These are phyloP conservation scores for Perca fluviatilis DNA, from an alignment of 2,113 vertebrate genomes.

Conservation along the genomic window DNA sequence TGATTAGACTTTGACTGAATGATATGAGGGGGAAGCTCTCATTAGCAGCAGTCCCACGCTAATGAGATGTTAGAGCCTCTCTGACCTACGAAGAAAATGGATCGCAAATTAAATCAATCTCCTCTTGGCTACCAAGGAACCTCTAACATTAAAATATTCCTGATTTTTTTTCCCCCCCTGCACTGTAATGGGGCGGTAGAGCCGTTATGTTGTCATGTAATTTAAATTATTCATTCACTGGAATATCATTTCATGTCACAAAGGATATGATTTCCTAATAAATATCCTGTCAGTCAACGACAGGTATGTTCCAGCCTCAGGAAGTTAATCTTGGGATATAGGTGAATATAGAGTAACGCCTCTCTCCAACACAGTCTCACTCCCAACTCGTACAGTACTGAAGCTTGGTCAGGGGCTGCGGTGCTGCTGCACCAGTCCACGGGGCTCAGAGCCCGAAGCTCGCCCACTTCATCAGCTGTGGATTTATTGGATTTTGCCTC, in stretches of 20 bases:
- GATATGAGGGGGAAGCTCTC: background rate
- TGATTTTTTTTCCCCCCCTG: background rate
- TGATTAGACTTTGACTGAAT: conserved; percentile 11
- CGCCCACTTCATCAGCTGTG: conserved; percentile 1
- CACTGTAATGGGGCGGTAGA: background rate
- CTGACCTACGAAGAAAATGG: conserved; percentile 1
- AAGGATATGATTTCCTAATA: background rate
- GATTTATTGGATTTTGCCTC: conserved; percentile 51
- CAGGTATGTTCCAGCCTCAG: background rate
- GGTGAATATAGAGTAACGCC: background rate
- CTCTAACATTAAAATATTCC: background rate
- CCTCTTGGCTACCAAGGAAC: background rate
- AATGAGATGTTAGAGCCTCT: conserved; percentile 9
- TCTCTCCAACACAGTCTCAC: background rate
- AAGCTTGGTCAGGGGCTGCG: too few species aligned
- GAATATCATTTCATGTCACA: background rate
- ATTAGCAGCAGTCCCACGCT: background rate
- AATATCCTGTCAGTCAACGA: background rate
- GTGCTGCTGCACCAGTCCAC: conserved; percentile 1
- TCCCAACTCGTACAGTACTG: too few species aligned
- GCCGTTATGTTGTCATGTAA: background rate
- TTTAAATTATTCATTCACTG: conserved; percentile 9
- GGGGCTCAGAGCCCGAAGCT: conserved; percentile 5
- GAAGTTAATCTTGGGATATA: background rate
- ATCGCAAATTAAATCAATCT: conserved; percentile 4